Percentiles rank a stretch among this genome's conserved stretches.
These are phyloP conservation scores for Brenthis daphne DNA, from an alignment of 2,888 invertebrate species.

Conservation along the genomic window DNA sequence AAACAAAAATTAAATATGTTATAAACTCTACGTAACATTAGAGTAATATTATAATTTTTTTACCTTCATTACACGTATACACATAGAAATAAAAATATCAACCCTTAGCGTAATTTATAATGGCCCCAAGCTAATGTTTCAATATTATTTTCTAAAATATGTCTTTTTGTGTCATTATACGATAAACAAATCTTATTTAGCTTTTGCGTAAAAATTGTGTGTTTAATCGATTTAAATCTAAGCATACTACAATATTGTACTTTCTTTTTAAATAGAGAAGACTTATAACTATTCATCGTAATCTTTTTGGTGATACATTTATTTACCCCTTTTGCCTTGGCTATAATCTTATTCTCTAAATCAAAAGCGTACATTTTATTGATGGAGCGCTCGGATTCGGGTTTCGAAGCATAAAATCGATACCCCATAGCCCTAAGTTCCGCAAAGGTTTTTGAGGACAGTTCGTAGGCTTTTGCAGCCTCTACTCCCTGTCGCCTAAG, in stretches of 20 bases:
- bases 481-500: too few species aligned
- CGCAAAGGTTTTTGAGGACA: too few species aligned
- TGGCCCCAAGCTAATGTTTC: slow-evolving; percentile 1
- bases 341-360: slow-evolving; percentile 26
- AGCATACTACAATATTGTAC: slow-evolving; percentile 26
- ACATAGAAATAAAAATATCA: not conserved
- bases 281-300: slow-evolving; percentile 6
- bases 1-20: too few species aligned
- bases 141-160: not conserved
- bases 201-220: slow-evolving; percentile 39
- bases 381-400: too few species aligned
- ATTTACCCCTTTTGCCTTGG: slow-evolving; percentile 1
- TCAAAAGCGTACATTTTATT: slow-evolving; percentile 36
- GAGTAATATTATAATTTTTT: not conserved
- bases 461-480: too few species aligned
- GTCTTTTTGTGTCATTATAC: not conserved
- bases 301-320: slow-evolving; percentile 1
- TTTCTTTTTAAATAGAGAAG: slow-evolving; percentile 19
- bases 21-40: not conserved
- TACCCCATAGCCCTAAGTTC: too few species aligned
- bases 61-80: not conserved
- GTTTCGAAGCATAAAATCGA: too few species aligned
- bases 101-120: not conserved
- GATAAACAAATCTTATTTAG: not conserved
- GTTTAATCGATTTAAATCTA: slow-evolving; percentile 39